A percentile compares a stretch with the other conserved stretches of the same genome.
These are phyloP conservation scores for Drosophila tripunctata DNA, from an alignment of 2,888 invertebrate genomes.

Conservation along the genomic window DNA sequence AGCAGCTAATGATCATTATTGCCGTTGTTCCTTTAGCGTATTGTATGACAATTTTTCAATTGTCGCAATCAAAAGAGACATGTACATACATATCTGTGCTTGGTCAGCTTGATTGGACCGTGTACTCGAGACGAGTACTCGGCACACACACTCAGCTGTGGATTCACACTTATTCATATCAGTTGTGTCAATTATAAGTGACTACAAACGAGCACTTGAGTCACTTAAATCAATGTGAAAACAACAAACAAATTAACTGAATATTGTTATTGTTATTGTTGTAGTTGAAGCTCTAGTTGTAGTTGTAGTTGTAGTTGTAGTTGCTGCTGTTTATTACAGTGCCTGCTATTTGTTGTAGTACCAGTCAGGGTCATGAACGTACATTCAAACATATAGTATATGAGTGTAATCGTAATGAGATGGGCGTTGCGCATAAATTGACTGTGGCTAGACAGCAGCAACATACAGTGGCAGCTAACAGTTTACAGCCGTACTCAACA, in stretches of 20 bases:
- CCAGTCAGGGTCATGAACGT: constrained; percentile 15
- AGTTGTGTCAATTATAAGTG: constrained; percentile 56
- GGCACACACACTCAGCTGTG: too few relatives aligned
- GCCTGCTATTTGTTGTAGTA: constrained; percentile 12
- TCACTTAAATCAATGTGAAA: constrained; percentile 52
- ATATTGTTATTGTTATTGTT: constrained; percentile 29
- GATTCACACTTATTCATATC: constrained; percentile 39
- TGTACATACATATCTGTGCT: background rate
- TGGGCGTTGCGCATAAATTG: constrained; percentile 37
- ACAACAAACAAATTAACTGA: constrained; percentile 46
- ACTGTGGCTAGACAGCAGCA: constrained; percentile 8
- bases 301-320: constrained; percentile 14
- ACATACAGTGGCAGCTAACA: background rate
- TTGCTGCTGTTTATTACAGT: constrained; percentile 10
- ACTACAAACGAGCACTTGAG: constrained; percentile 62
- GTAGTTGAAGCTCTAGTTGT: constrained; percentile 4
- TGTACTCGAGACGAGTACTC: background rate
- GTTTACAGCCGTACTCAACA: background rate
- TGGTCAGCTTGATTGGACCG: background rate
- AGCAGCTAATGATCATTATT: background rate
- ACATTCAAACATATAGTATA: background rate
- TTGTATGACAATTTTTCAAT: constrained; percentile 22
- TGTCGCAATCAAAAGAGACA: constrained; percentile 22
- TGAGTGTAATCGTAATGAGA: constrained; percentile 26
- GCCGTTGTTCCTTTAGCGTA: background rate